Base-by-base conservation (phyloP, 2,888 invertebrate species). In the Patella ulyssiponensis region DNA sequence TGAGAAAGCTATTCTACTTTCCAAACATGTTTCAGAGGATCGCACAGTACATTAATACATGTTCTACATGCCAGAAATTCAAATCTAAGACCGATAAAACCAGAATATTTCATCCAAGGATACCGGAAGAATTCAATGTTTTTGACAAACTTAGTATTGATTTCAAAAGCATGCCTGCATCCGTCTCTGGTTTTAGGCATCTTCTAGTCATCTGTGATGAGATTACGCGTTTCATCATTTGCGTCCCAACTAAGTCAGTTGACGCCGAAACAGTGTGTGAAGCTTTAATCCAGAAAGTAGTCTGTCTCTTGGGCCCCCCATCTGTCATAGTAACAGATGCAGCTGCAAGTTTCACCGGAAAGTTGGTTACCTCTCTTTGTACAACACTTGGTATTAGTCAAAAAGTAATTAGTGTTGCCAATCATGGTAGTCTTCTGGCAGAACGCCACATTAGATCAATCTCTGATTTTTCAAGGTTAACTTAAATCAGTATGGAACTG, bases 391-490 rank as follows among this genome's bases (percentile, higher is more conserved):
- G 64, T 64, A 64, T 64, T 23, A 15, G n/a, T 56, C 56, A 56
- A 17, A 56, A 56, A n/a, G 17, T 56, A 3, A 56, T 56, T 56
- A 17, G 20, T 64, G 64, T 64, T n/a, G 64, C 15, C 3, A 20
- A 64, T 64, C 64, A 64, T 64, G 20, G 20, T 20, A 64, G 64
- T 64, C 64, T 64, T 64, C 17, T 64, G 64, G 20, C 23, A 15
- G 64, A 64, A 64, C 64, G 64, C 15, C 64, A 64, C 23, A 64
- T 64, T 64, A n/a, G 23, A 23, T 64, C 64, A n/a, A 64, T 17
- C n/a, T 64, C 64, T 64, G 23, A 64, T 23, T 64, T 64, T n/a
- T 56, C 17, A 56, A 56, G 56, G 4, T 17, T 56, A 56, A 56
- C 56, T n/a, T 56, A 15, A 64, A n/a, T 64, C 64, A 64, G 12